Base-by-base conservation (phyloP, 2,888 invertebrate species). In the Calameuta filiformis region DNA sequence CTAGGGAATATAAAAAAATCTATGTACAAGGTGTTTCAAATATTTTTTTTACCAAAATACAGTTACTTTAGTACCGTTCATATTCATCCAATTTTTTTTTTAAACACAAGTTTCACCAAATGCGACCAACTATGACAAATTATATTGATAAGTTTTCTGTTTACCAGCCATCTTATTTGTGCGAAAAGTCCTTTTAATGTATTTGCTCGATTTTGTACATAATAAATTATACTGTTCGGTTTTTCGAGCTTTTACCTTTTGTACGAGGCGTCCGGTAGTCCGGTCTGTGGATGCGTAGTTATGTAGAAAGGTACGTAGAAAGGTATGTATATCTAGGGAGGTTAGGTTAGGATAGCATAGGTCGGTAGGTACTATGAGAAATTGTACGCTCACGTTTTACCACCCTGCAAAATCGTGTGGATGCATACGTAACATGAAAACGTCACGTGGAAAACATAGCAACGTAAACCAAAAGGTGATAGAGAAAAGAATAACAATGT, bases 11-110 rank as follows among this genome's bases (percentile, higher is more conserved):
- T 56, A 2, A 56, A 9, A 56, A 56, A 23, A 56, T 56, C 9
- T 23, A 56, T 56, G 23, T 23, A 56, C 56, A 56, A 9, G 56
- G 9, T 9, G 15, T 9, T 23, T 2, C 2, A 23, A 56, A 23
- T 56, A 56, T 56, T 23, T 15, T 15, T 56, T 15, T 56, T 56
- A 4, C 23, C 9, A 23, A 9, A 23, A 23, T 56, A 56, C 0
- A 23, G 23, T 1, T 9, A 35, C 23, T 0, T 1, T 0, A 9
- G 0, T 56, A 23, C 1, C 23, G 2, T 23, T 9, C 3, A 40
- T 15, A 40, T 56, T 56, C 6, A 23, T 2, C 0, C 2, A 9
- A 23, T 2, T 56, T 56, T 23, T 23, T 40, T 56, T 56, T 56
- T 23, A 23, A 56, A 56, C 23, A 56, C 23, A 6, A 23, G 3